Conservation (phyloP, 37 sponge, comb jelly and placozoan genomes). For the Cliona cf. orientalis region DNA sequence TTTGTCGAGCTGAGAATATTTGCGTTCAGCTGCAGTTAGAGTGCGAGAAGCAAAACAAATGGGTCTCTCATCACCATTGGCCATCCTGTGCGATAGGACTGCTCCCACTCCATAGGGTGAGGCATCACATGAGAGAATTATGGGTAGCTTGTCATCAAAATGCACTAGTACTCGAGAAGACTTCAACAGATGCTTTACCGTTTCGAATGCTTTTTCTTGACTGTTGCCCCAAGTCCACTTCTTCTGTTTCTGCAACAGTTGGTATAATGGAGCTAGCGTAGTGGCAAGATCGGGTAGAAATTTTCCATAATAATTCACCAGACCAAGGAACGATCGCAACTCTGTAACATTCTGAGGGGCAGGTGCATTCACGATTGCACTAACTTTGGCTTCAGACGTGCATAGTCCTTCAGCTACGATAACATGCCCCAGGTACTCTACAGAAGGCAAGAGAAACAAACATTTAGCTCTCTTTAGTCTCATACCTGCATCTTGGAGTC, state of each 20-base stretch:
- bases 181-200: slow-evolving; percentile 4
- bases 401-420: neutral
- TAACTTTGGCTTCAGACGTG: neutral
- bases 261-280: neutral
- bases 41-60: slow-evolving; percentile 4
- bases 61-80: slow-evolving; percentile 24
- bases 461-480: slow-evolving; percentile 24
- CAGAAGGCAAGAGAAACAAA: slow-evolving; percentile 1
- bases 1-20: slow-evolving; percentile 16
- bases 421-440: slow-evolving; percentile 5
- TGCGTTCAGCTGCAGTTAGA: slow-evolving; percentile 8
- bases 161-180: slow-evolving; percentile 5
- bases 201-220: neutral
- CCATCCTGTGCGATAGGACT: slow-evolving; percentile 23
- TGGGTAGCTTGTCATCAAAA: neutral
- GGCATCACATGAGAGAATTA: slow-evolving; percentile 37
- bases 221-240: neutral
- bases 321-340: slow-evolving; percentile 13
- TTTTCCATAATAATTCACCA: slow-evolving; percentile 21
- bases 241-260: neutral
- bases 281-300: slow-evolving; percentile 8
- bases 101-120: slow-evolving; percentile 35
- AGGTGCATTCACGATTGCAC: slow-evolving; percentile 11
- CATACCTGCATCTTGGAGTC: neutral
- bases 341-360: slow-evolving; percentile 4